Percentiles rank a stretch among this genome's conserved stretches.
Evolutionary conservation across 2,113 vertebrate species (phyloP).

Genomic region (Apaloderma vittatum): DNA sequence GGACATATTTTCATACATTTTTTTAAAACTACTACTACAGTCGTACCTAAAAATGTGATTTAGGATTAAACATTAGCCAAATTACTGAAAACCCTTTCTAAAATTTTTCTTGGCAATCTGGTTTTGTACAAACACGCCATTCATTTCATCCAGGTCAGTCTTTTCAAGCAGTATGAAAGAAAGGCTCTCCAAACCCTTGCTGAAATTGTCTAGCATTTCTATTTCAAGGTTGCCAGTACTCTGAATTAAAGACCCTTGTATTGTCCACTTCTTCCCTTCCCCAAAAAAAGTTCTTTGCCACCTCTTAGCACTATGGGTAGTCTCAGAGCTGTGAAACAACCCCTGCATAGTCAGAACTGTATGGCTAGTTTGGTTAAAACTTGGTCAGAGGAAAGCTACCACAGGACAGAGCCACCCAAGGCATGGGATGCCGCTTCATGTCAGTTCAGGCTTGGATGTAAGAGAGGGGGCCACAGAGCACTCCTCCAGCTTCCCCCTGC

Average conservation of each 20-base stretch:
- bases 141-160: background rate
- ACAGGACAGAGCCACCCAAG: background rate
- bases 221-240: background rate
- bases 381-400: background rate
- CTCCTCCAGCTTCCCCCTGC: background rate
- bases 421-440: fast-evolving
- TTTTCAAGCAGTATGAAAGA: background rate
- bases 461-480: background rate
- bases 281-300: too few species aligned
- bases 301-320: background rate
- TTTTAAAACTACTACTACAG: background rate
- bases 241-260: background rate
- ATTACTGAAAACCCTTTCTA: background rate
- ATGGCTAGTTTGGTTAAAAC: background rate
- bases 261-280: background rate
- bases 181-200: background rate
- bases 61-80: background rate
- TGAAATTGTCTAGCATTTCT: background rate
- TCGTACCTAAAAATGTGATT: background rate
- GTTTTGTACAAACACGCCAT: background rate
- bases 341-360: background rate
- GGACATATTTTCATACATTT: background rate
- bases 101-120: background rate
- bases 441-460: background rate
- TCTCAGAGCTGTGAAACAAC: background rate